A percentile compares a stretch with the other conserved stretches of the same genome.
Conservation (phyloP, 2,888 invertebrate species). For the Amblyjoppa proteus region DNA sequence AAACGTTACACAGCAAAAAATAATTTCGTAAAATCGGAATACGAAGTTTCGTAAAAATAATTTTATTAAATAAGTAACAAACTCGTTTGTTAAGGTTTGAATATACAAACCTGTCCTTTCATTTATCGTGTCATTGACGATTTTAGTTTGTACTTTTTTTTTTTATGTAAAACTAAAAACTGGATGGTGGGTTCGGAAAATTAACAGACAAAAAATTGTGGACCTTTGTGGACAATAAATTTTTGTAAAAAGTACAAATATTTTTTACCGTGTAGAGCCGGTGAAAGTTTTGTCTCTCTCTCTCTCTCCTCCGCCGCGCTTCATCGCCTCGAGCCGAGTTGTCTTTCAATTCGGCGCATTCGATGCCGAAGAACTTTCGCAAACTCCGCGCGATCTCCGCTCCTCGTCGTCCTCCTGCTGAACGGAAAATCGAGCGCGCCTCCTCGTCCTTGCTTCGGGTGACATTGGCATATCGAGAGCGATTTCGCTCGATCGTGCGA, state of each 20-base stretch:
- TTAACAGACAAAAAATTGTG: no score
- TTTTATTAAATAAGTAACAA: no score
- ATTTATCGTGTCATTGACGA: no score
- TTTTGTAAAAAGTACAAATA: no score
- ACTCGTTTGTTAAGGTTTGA: no score
- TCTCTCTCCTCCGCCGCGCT: slow-evolving; percentile 41
- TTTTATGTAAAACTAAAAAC: no score
- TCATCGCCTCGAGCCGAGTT: slow-evolving; percentile 20
- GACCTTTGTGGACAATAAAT: no score
- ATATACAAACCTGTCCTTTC: no score
- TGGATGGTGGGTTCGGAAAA: no score
- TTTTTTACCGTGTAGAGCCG: slow-evolving; percentile 20
- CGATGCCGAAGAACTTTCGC: slow-evolving; percentile 51
- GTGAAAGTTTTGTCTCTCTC: slow-evolving; percentile 63
- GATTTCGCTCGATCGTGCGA: background rate
- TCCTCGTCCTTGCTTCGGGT: background rate
- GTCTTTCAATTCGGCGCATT: slow-evolving; percentile 27
- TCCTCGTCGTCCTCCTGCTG: background rate
- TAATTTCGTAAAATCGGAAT: no score
- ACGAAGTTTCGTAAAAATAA: no score
- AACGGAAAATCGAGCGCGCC: background rate
- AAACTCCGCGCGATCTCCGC: slow-evolving; percentile 30
- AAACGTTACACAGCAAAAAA: slow-evolving; percentile 25
- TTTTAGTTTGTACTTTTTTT: no score
- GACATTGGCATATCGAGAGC: background rate